Base-by-base conservation (phyloP, 2,797 vertebrate species). In the Peromyscus attwateri region DNA sequence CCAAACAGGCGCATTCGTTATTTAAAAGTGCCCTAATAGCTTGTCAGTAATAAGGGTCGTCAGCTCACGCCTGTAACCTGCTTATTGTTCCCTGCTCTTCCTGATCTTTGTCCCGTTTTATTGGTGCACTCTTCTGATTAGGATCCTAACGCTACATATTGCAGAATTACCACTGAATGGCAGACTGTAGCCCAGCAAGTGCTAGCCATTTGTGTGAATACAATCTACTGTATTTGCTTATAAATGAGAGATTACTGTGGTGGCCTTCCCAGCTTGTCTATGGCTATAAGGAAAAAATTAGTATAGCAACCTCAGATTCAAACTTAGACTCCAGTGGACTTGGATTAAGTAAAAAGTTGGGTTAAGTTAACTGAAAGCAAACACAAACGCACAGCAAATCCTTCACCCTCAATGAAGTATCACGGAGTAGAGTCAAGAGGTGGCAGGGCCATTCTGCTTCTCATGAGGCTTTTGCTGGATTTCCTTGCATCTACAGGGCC, bases 261-360 rank as follows among this genome's bases (percentile, higher is more conserved):
- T 60, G 46, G 49, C 13, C 71, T 88, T 94, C 60, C 17, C 34
- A 92, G 25, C 5, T 79, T 62, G 25, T 1, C 71, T 68, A 29
- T 16, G 55, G 4, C 55, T 93, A 25, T 49, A 96, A 89, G 87
- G 71, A 82, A 85, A 89, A 94, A 88, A 49, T 62, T 40, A 31
- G 4, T 77, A n/a, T 31, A 7, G 34, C 21, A 34, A 64, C 9
- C n/a, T 62, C 68, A 87, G 23, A 83, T 87, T 95, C 85, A 62
- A 80, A 94, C 34, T 60, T 75, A 66, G 46, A 43, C 19, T 60
- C 37, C 21, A 46, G 2, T 60, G 84, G 70, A 8, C 52, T 55
- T 79, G 46, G 43, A 31, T 77, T 68, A 88, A 66, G 77, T 90
- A 71, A 37, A 85, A 70, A 95, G 9, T 91, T 90, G 77, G 64